Percentiles rank a stretch among this genome's conserved stretches.
Conservation (phyloP, 2,113 vertebrate species). For the Osmerus mordax region DNA sequence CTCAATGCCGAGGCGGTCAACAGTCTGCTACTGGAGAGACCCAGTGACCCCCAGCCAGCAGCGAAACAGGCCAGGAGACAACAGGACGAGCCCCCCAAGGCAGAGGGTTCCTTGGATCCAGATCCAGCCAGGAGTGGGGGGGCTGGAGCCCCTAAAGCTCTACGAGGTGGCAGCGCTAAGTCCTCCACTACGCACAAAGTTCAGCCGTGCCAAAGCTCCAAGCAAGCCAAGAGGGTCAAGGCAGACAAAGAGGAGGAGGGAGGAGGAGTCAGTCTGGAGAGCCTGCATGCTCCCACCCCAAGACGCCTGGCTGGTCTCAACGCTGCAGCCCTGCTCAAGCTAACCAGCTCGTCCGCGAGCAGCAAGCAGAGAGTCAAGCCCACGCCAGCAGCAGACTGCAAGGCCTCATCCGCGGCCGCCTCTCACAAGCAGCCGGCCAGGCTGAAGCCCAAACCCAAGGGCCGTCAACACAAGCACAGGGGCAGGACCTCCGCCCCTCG, state of each 20-base stretch:
- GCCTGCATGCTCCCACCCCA: constrained; percentile 73
- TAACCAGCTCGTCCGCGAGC: constrained; percentile 80
- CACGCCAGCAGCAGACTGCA: constrained; percentile 44
- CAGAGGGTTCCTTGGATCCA: constrained; percentile 27
- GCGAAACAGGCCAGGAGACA: constrained; percentile 65
- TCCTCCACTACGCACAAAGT: constrained; percentile 33
- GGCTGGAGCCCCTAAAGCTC: constrained; percentile 28
- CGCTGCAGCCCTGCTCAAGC: constrained; percentile 87
- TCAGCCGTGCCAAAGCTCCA: constrained; percentile 54
- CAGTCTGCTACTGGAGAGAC: constrained; percentile 86
- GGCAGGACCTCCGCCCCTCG: constrained; percentile 29
- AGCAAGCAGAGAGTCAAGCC: constrained; percentile 62
- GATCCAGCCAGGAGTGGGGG: constrained; percentile 30
- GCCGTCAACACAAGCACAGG: constrained; percentile 44
- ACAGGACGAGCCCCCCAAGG: constrained; percentile 50
- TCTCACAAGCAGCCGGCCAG: constrained; percentile 35
- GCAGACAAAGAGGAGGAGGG: constrained; percentile 12
- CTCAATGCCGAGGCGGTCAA: constrained; percentile 94
- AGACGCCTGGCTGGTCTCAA: constrained; percentile 92
- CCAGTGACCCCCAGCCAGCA: constrained; percentile 60
- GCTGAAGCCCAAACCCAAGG: constrained; percentile 67
- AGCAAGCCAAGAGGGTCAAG: constrained; percentile 57
- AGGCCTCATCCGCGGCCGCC: constrained; percentile 7
- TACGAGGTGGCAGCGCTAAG: constrained; percentile 38
- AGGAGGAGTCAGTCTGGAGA: constrained; percentile 43